A percentile compares a stretch with the other conserved stretches of the same genome.
Evolutionary conservation across 2,888 invertebrate genomes (phyloP).

Genomic region (Ypsolopha sequella): DNA sequence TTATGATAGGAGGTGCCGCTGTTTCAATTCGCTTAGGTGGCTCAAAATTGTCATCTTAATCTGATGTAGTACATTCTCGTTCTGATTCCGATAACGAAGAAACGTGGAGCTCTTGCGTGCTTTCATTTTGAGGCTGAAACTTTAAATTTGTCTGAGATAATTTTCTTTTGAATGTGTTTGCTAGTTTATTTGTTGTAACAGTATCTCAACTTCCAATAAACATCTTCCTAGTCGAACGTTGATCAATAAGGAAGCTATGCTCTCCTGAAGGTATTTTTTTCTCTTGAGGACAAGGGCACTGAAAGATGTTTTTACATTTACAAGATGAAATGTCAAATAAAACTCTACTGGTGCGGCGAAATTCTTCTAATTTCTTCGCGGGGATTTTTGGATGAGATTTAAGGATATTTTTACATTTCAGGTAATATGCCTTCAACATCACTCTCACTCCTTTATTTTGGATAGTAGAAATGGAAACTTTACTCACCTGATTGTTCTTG

Average conservation of each 20-base stretch:
- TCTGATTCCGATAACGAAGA: too few species aligned
- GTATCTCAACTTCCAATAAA: conserved; percentile 6
- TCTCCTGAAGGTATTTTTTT: conserved; percentile 11
- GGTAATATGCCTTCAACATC: conserved; percentile 12
- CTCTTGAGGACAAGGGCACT: conserved; percentile 6
- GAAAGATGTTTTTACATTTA: conserved; percentile 9
- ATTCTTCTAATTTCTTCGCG: conserved; percentile 3
- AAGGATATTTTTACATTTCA: conserved; percentile 11
- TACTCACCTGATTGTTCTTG: too few species aligned
- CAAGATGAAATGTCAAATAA: conserved; percentile 11
- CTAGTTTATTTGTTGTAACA: too few species aligned
- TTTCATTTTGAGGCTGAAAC: too few species aligned
- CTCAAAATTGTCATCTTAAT: too few species aligned
- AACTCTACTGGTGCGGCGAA: conserved; percentile 6
- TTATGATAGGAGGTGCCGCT: too few species aligned
- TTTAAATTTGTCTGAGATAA: too few species aligned
- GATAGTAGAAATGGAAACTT: conserved; percentile 10
- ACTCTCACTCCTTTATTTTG: conserved; percentile 8
- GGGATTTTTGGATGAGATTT: conserved; percentile 6
- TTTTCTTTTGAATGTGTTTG: too few species aligned
- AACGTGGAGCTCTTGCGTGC: too few species aligned
- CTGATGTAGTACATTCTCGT: too few species aligned
- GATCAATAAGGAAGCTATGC: conserved; percentile 8
- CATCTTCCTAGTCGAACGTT: conserved; percentile 9
- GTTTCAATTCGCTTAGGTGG: too few species aligned